Conservation (phyloP, 2,888 invertebrate species). For the Autographa gamma region DNA sequence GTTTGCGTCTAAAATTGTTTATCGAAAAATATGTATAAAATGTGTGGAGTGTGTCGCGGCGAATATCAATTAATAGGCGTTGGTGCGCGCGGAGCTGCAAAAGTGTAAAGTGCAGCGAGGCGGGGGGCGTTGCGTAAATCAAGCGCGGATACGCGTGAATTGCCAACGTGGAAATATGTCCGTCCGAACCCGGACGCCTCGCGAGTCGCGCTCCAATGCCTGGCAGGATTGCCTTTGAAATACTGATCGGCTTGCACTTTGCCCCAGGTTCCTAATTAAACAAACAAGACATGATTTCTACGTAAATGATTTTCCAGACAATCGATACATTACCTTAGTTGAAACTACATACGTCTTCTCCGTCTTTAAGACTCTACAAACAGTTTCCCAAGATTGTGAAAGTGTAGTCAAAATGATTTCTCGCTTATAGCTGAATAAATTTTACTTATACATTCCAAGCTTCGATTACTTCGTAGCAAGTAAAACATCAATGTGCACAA, state of each 20-base stretch:
- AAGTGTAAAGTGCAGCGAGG: slow-evolving; percentile 87
- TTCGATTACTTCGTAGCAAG: background rate
- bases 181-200: slow-evolving; percentile 42
- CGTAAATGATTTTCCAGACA: background rate
- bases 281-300: background rate
- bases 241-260: background rate
- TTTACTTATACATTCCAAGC: background rate
- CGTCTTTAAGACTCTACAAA: too few species aligned
- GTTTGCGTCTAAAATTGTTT: slow-evolving; percentile 47
- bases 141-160: slow-evolving; percentile 78
- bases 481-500: slow-evolving; percentile 20
- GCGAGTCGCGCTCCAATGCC: background rate
- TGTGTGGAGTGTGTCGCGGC: slow-evolving; percentile 74
- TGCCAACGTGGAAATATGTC: slow-evolving; percentile 78
- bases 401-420: background rate
- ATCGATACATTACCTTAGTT: background rate
- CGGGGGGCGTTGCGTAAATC: slow-evolving; percentile 85
- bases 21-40: slow-evolving; percentile 58
- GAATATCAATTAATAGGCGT: slow-evolving; percentile 86
- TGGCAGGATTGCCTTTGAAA: slow-evolving; percentile 1
- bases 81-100: slow-evolving; percentile 84
- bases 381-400: background rate
- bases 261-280: background rate
- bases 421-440: background rate
- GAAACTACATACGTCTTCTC: too few species aligned